phyloP scores from a whole-genome alignment of 2,113 vertebrate species.

The Piprites chloris region DNA sequence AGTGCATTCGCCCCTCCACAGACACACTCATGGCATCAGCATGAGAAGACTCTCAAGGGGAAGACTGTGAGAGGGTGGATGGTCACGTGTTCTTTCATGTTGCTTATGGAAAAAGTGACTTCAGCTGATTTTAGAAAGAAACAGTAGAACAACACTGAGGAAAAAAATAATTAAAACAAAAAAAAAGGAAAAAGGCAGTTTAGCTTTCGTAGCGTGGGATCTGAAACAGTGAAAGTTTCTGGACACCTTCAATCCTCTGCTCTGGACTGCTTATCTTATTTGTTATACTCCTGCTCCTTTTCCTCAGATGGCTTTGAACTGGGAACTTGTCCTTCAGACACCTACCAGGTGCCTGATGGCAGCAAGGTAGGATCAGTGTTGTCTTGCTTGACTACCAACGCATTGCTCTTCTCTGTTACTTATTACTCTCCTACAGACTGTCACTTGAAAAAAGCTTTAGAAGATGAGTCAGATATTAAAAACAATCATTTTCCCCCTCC shows the following conservation, averaged over 20 bases:
- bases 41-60: not conserved
- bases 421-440: constrained; percentile 32
- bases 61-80: not conserved
- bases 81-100: not conserved
- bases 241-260: not conserved
- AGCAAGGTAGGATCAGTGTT: not conserved
- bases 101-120: not conserved
- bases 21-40: not conserved
- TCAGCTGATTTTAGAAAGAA: not conserved
- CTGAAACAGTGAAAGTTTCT: not conserved
- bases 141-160: not conserved
- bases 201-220: not conserved
- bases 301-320: not conserved
- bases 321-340: not conserved
- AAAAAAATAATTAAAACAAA: not conserved
- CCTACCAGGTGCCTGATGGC: not conserved
- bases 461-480: constrained; percentile 34
- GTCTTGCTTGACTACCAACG: not conserved
- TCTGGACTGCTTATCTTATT: not conserved
- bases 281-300: not conserved
- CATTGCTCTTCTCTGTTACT: not conserved
- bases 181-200: not conserved
- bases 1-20: not conserved
- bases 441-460: not conserved
- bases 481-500: not conserved